Conservation (phyloP, 2,888 invertebrate genomes). For the Malacosoma neustria region DNA sequence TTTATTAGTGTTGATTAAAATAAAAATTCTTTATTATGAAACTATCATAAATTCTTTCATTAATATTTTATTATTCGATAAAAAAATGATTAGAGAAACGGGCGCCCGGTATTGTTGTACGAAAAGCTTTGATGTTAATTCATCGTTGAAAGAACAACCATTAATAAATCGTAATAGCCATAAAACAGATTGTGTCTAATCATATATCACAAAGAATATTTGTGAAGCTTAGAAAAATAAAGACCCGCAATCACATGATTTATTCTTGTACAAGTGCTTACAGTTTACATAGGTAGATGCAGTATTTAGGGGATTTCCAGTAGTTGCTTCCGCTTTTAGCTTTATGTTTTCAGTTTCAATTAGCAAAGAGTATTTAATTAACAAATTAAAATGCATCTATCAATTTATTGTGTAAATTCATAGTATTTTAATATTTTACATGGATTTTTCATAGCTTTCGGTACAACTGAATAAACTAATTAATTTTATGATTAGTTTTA, state of each 20-base stretch:
- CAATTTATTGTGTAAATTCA: no score
- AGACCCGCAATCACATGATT: conserved; percentile 39
- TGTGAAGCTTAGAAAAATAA: conserved; percentile 43
- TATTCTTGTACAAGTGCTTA: conserved; percentile 30
- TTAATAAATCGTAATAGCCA: conserved; percentile 40
- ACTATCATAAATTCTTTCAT: neutral
- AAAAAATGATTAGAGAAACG: neutral
- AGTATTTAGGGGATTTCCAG: no score
- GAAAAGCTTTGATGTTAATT: conserved; percentile 41
- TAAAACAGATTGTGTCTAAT: conserved; percentile 46
- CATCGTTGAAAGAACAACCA: conserved; percentile 41
- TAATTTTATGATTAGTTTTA: no score
- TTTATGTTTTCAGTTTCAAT: no score
- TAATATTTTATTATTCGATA: neutral
- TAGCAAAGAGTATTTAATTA: no score
- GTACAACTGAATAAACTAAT: no score
- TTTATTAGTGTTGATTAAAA: no score
- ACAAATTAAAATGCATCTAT: no score
- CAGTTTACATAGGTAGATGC: conserved; percentile 22
- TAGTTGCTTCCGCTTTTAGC: no score
- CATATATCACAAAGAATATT: conserved; percentile 45
- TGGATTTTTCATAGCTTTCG: no score
- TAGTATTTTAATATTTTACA: no score
- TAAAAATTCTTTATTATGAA: no score
- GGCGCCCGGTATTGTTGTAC: neutral